Evolutionary conservation across 2,797 vertebrate genomes (phyloP).

Genomic region (Pangasius larnaudii): DNA sequence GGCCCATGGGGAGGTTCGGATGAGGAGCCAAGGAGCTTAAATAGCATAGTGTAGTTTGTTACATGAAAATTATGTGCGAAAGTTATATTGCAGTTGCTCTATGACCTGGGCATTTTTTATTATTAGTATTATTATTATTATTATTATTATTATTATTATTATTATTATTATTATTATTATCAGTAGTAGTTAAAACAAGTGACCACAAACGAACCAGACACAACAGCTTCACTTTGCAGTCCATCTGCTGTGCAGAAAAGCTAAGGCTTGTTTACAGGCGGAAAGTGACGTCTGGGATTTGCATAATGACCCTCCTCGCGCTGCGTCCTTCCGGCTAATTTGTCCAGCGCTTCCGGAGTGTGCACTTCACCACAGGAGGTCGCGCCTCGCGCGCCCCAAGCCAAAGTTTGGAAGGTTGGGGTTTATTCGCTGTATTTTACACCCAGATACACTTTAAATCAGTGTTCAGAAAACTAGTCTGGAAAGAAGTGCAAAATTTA

Average conservation of each 20-base stretch:
- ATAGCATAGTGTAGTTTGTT: conserved; percentile 44
- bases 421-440: neutral
- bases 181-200: neutral
- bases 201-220: neutral
- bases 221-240: conserved; percentile 3
- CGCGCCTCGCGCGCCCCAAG: conserved; percentile 14
- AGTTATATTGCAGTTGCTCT: neutral
- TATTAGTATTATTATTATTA: neutral
- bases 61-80: neutral
- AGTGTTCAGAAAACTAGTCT: too few species aligned
- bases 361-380: conserved; percentile 48
- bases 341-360: conserved; percentile 47
- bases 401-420: neutral
- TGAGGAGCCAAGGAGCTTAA: conserved; percentile 26
- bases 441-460: neutral
- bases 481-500: neutral
- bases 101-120: neutral
- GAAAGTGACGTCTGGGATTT: conserved; percentile 34
- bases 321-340: conserved; percentile 46
- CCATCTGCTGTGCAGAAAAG: conserved; percentile 7
- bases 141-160: conserved; percentile 10
- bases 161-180: neutral
- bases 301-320: conserved; percentile 27
- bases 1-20: conserved; percentile 67
- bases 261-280: conserved; percentile 8